Conservation (phyloP, 2,113 vertebrate species). For the western clawed frog (Xenopus tropicalis) region UCB_Xtro_10.0 CM004445.2:34313501-34314000, state of each 20-base stretch:
- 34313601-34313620: slow-evolving; percentile 24
- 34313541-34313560: background rate
- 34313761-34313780: slow-evolving; percentile 43
- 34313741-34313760: slow-evolving; percentile 44
- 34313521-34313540: slow-evolving; percentile 1
- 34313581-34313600: slow-evolving; percentile 7
- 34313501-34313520: background rate
- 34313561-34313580: too few relatives aligned
- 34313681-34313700: slow-evolving; percentile 41
- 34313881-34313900: slow-evolving; percentile 25
- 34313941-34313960: slow-evolving; percentile 23
- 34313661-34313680: slow-evolving; percentile 41
- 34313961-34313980: slow-evolving; percentile 25
- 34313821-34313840: slow-evolving; percentile 36
- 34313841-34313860: slow-evolving; percentile 43
- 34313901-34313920: slow-evolving; percentile 31
- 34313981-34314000: slow-evolving; percentile 28
- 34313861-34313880: slow-evolving; percentile 35
- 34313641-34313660: slow-evolving; percentile 26
- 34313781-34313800: slow-evolving; percentile 43
- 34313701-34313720: slow-evolving; percentile 46
- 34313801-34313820: slow-evolving; percentile 44
- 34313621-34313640: slow-evolving; percentile 39
- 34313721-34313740: slow-evolving; percentile 40
- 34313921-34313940: slow-evolving; percentile 31